These are phyloP conservation scores for Phyllotreta striolata DNA, from an alignment of 2,888 invertebrate species.

Conservation along the genomic window DNA sequence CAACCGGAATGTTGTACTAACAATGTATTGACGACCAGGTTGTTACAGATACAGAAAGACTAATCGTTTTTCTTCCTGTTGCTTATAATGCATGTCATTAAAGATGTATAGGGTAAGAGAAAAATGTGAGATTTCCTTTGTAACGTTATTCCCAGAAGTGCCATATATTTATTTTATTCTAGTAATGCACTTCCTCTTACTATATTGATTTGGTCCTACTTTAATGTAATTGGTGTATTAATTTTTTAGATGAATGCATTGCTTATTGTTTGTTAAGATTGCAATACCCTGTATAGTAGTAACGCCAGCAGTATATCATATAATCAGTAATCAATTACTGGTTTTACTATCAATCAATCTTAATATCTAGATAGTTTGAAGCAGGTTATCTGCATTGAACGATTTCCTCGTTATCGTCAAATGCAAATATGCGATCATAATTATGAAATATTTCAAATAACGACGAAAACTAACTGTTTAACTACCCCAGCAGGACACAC, in stretches of 20 bases:
- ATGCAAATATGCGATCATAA: constrained; percentile 24
- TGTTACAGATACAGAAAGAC: constrained; percentile 9
- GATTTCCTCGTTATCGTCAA: constrained; percentile 24
- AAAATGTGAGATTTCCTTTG: too few relatives aligned
- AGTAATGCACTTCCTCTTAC: too few relatives aligned
- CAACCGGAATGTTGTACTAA: constrained; percentile 5
- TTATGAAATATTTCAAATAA: too few relatives aligned
- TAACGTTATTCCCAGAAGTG: too few relatives aligned
- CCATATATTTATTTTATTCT: too few relatives aligned
- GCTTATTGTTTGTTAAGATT: neutral
- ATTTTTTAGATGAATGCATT: neutral
- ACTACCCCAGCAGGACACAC: constrained; percentile 3
- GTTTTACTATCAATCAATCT: constrained; percentile 52
- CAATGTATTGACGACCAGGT: constrained; percentile 9
- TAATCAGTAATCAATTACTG: constrained; percentile 48
- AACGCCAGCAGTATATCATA: constrained; percentile 15
- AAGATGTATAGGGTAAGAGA: too few relatives aligned
- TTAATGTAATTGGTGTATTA: neutral
- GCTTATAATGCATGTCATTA: neutral
- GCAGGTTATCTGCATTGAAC: constrained; percentile 25
- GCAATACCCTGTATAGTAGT: constrained; percentile 5
- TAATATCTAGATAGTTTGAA: constrained; percentile 31
- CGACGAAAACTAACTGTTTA: neutral
- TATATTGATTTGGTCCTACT: neutral
- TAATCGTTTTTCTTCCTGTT: constrained; percentile 9